phyloP scores from a whole-genome alignment of 2,888 invertebrate genomes.

The Tetragonisca angustula region DNA sequence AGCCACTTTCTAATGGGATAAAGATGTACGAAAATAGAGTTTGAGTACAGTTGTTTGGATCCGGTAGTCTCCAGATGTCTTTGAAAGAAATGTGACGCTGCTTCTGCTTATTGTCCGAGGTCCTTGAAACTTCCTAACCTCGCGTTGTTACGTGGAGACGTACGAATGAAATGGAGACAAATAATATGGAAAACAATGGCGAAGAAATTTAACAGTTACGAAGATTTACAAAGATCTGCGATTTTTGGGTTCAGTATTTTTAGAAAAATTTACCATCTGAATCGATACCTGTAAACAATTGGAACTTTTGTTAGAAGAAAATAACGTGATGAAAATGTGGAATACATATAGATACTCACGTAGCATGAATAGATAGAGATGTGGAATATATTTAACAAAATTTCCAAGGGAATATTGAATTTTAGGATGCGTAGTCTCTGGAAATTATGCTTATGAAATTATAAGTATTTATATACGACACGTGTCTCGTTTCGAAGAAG shows the following conservation, averaged over 20 bases:
- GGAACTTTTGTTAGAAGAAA: background rate
- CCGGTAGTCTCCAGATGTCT: background rate
- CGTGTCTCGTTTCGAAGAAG: no score
- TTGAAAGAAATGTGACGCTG: background rate
- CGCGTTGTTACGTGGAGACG: no score
- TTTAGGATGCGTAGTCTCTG: no score
- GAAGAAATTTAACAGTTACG: background rate
- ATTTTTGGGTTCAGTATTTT: no score
- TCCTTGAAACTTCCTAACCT: no score
- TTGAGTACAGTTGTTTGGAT: background rate
- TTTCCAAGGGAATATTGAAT: conserved; percentile 4
- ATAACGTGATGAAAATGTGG: conserved; percentile 28
- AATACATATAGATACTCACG: background rate
- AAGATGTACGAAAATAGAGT: conserved; percentile 37
- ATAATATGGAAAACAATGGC: background rate
- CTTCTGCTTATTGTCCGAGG: background rate
- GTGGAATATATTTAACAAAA: background rate
- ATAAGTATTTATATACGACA: no score
- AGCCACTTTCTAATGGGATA: conserved; percentile 35
- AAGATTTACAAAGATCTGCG: no score
- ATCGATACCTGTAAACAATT: no score
- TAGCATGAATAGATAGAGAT: conserved; percentile 8
- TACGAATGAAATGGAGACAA: background rate
- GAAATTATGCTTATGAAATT: no score
- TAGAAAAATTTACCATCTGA: no score